Evolutionary conservation across 1,140 invertebrate genomes (phyloP).

Genomic region (Papilio aristodemus): DNA sequence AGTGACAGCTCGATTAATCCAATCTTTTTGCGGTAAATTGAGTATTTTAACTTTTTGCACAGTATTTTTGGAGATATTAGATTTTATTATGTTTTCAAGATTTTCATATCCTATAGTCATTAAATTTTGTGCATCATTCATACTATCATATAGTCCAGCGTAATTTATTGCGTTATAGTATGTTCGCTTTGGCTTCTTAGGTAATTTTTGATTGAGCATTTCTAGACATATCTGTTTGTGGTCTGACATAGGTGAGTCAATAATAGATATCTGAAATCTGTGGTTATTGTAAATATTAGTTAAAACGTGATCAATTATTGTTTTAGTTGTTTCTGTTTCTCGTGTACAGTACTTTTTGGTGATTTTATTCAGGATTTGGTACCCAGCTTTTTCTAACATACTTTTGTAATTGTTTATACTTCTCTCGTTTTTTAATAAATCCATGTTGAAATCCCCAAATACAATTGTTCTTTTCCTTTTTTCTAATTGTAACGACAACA

Average conservation of each 20-base stretch:
- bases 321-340: conserved; percentile 6
- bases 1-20: not conserved
- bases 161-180: not conserved
- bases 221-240: not conserved
- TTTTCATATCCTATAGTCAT: not conserved
- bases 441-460: too few species aligned
- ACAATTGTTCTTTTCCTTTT: too few species aligned
- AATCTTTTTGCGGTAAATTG: too few species aligned
- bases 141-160: not conserved
- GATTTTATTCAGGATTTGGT: conserved; percentile 16
- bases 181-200: not conserved
- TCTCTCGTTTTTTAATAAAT: too few species aligned
- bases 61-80: too few species aligned
- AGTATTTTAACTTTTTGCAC: too few species aligned
- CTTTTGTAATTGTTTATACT: too few species aligned
- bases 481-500: too few species aligned
- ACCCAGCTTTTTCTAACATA: conserved; percentile 12
- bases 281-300: not conserved
- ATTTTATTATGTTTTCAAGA: not conserved
- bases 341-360: not conserved
- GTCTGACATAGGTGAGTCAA: not conserved
- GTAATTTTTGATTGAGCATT: conserved; percentile 8
- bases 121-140: not conserved
- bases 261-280: conserved; percentile 13
- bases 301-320: conserved; percentile 20